Percentiles rank a stretch among this genome's conserved stretches.
phyloP scores from a whole-genome alignment of 1,140 invertebrate species.

The Anastatus disparis region DNA sequence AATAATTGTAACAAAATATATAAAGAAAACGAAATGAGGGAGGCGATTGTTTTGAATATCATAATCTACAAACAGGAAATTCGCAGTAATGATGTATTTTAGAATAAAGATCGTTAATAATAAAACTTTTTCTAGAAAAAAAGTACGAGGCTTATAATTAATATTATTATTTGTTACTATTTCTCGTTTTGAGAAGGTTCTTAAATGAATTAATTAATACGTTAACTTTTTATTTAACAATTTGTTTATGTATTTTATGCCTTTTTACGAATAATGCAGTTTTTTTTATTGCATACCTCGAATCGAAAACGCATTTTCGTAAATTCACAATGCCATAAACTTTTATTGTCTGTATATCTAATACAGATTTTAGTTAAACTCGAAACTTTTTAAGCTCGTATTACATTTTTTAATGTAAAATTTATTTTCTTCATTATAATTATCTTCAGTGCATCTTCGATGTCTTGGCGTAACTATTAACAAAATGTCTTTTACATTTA shows the following conservation, averaged over 20 bases:
- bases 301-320: too few species aligned
- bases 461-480: too few species aligned
- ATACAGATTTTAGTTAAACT: not conserved
- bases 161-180: slow-evolving; percentile 46
- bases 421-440: too few species aligned
- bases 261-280: not conserved
- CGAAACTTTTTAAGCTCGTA: too few species aligned
- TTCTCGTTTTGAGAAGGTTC: slow-evolving; percentile 38
- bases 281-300: too few species aligned
- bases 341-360: not conserved
- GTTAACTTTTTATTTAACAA: slow-evolving; percentile 47
- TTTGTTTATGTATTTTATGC: not conserved
- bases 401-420: too few species aligned
- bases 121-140: slow-evolving; percentile 56
- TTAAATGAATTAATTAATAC: too few species aligned
- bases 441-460: too few species aligned
- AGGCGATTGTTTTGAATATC: slow-evolving; percentile 49
- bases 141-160: slow-evolving; percentile 48
- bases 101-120: slow-evolving; percentile 51
- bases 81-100: slow-evolving; percentile 48
- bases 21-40: slow-evolving; percentile 19
- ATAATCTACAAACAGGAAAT: slow-evolving; percentile 54
- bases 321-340: too few species aligned
- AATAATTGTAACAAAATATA: slow-evolving; percentile 1
- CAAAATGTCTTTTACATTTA: too few species aligned